Percentiles rank a stretch among this genome's conserved stretches.
These are phyloP conservation scores for Meta bourneti DNA, from an alignment of 2,888 invertebrate species.

Conservation along the genomic window DNA sequence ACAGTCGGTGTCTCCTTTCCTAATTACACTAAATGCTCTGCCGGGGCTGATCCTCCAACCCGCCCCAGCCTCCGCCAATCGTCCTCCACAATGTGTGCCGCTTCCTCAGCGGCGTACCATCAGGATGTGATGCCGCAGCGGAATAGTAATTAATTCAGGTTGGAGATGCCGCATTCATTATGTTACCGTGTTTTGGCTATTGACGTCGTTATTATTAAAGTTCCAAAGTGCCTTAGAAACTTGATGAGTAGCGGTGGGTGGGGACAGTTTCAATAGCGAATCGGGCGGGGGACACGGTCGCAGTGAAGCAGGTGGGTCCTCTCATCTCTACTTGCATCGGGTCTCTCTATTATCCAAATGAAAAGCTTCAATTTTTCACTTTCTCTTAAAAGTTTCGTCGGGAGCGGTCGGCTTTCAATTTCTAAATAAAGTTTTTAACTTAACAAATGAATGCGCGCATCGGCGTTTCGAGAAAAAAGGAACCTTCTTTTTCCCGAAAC, in stretches of 20 bases:
- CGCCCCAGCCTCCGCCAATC: constrained; percentile 1
- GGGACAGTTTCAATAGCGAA: constrained; percentile 33
- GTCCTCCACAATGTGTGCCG: no score
- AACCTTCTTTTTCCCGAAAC: constrained; percentile 23
- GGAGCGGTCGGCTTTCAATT: constrained; percentile 44
- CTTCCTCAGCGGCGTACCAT: no score
- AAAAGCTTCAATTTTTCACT: constrained; percentile 65
- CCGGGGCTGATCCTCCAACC: constrained; percentile 19
- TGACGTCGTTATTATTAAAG: constrained; percentile 73
- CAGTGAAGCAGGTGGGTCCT: constrained; percentile 28
- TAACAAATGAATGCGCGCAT: not conserved
- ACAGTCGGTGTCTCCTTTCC: constrained; percentile 68
- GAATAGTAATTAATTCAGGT: constrained; percentile 70
- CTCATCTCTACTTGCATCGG: not conserved
- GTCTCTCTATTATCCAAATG: constrained; percentile 72
- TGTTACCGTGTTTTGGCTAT: constrained; percentile 75
- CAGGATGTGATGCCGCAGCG: constrained; percentile 17
- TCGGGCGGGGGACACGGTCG: not conserved
- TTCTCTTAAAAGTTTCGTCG: constrained; percentile 67
- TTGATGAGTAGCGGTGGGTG: constrained; percentile 58
- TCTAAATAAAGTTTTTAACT: constrained; percentile 68
- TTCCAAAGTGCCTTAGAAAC: constrained; percentile 71
- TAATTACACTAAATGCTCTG: constrained; percentile 74
- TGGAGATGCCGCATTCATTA: constrained; percentile 73
- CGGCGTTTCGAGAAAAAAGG: constrained; percentile 15